Evolutionary conservation across 1,140 invertebrate genomes (phyloP).

Genomic region (Aphidius gifuensis): DNA sequence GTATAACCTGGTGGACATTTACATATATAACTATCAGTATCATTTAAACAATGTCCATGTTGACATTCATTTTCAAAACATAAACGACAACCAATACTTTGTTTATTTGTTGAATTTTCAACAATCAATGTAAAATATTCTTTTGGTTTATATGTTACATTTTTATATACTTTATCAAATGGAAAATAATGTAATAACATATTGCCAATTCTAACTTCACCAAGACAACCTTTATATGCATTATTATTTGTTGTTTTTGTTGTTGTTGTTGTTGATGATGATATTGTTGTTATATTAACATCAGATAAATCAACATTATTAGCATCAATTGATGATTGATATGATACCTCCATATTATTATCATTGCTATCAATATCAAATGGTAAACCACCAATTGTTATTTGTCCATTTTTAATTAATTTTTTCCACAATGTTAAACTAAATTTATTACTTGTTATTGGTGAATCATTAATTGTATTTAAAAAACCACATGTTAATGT

Average conservation of each 20-base stretch:
- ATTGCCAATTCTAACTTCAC: constrained; percentile 81
- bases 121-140: constrained; percentile 58
- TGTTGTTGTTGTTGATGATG: constrained; percentile 37
- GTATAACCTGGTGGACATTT: constrained; percentile 76
- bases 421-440: constrained; percentile 62
- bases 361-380: not conserved
- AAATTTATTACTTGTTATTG: constrained; percentile 40
- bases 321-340: constrained; percentile 28
- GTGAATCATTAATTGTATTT: constrained; percentile 38
- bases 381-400: constrained; percentile 49
- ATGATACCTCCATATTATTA: too few species aligned
- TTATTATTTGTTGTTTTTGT: constrained; percentile 47
- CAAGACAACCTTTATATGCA: constrained; percentile 80
- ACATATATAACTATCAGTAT: constrained; percentile 75
- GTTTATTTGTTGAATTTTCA: constrained; percentile 37
- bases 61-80: constrained; percentile 85
- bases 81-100: constrained; percentile 68
- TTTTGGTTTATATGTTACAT: constrained; percentile 52
- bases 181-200: constrained; percentile 87
- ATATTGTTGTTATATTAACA: constrained; percentile 37
- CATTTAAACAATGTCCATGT: constrained; percentile 79
- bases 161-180: constrained; percentile 67
- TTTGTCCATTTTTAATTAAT: constrained; percentile 53
- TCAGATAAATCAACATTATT: constrained; percentile 43
- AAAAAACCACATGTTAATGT: constrained; percentile 53